phyloP scores from a whole-genome alignment of 2,888 invertebrate species.

The Gnatocerus cornutus region DNA sequence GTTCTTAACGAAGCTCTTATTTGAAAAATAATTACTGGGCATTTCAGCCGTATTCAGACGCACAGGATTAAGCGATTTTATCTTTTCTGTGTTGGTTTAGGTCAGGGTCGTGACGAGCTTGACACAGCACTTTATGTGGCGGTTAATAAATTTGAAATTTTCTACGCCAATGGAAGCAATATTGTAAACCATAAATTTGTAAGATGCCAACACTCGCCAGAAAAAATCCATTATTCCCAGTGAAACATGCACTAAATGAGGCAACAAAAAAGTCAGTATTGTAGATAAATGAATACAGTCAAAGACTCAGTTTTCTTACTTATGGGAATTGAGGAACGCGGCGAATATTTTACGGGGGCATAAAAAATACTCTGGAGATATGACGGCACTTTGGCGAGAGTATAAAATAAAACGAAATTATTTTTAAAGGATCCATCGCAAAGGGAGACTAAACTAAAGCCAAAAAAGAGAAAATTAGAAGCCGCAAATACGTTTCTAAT shows the following conservation, averaged over 20 bases:
- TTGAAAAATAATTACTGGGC: neutral
- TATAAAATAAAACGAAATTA: neutral
- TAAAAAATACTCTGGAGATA: conserved; percentile 17
- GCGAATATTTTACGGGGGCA: conserved; percentile 25
- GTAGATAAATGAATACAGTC: conserved; percentile 18
- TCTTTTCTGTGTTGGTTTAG: conserved; percentile 22
- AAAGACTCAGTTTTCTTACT: conserved; percentile 16
- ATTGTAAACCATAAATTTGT: too few relatives aligned
- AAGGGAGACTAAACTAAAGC: neutral
- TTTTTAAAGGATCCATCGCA: neutral
- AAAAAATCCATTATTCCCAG: neutral
- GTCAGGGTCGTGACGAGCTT: conserved; percentile 33
- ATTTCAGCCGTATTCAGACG: neutral
- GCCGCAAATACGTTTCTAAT: neutral
- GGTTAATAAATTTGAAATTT: conserved; percentile 10
- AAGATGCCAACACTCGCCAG: too few relatives aligned
- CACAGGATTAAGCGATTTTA: conserved; percentile 14
- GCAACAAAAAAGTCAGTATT: conserved; percentile 21
- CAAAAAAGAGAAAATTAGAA: neutral
- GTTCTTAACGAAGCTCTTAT: too few relatives aligned
- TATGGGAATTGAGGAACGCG: conserved; percentile 23
- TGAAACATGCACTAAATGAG: conserved; percentile 12
- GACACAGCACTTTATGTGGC: conserved; percentile 7
- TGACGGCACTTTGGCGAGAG: conserved; percentile 12
- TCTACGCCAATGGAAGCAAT: neutral